These are phyloP conservation scores for Anastatus disparis DNA, from an alignment of 1,140 invertebrate genomes.

Conservation along the genomic window DNA sequence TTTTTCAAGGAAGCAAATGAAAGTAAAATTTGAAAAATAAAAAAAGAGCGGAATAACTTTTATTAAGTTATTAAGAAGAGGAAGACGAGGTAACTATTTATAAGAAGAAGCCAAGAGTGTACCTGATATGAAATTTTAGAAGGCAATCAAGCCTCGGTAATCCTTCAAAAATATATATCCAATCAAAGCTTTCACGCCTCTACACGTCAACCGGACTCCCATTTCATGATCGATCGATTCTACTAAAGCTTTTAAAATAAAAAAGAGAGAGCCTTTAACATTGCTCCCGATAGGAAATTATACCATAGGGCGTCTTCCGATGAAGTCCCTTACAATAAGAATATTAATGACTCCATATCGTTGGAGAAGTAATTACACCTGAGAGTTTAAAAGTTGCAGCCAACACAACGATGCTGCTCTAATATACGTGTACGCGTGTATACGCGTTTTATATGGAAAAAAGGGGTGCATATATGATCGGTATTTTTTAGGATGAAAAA, in stretches of 20 bases:
- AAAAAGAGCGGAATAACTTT: constrained; percentile 5
- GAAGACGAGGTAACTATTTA: neutral
- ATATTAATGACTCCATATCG: constrained; percentile 52
- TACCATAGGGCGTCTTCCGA: constrained; percentile 21
- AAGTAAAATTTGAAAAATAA: neutral
- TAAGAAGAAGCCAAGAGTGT: neutral
- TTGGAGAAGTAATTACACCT: constrained; percentile 52
- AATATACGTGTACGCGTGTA: neutral
- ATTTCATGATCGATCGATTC: constrained; percentile 36
- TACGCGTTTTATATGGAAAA: no score
- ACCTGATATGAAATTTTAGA: constrained; percentile 10
- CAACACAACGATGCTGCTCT: neutral
- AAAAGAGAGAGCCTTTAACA: no score
- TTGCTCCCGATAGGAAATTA: constrained; percentile 52
- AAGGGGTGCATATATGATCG: neutral
- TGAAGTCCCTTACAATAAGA: constrained; percentile 37
- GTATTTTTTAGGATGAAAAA: constrained; percentile 52
- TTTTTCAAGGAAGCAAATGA: no score
- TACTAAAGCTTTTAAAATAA: constrained; percentile 28
- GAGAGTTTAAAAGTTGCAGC: no score
- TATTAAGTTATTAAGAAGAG: constrained; percentile 25
- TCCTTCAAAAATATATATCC: constrained; percentile 35
- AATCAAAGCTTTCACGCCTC: constrained; percentile 38
- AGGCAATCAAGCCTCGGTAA: constrained; percentile 4
- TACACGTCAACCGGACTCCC: constrained; percentile 30